These are phyloP conservation scores for Charadrius vociferus DNA, from an alignment of 2,113 vertebrate genomes.

Conservation along the genomic window DNA sequence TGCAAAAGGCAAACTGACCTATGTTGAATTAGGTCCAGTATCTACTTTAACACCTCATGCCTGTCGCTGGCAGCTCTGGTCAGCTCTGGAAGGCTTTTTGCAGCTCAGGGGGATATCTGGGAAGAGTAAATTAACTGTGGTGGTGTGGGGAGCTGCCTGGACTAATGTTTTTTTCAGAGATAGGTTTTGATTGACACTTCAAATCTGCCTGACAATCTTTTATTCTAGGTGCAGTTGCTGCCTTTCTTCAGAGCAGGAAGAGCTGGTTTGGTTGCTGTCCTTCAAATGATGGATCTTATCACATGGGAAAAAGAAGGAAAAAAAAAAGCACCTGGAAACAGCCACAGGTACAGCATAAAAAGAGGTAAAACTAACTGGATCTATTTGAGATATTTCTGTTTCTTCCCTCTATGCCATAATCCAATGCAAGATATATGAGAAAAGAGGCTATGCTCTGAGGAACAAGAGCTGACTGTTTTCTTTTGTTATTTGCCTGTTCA, in stretches of 20 bases:
- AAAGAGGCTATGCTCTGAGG: background rate
- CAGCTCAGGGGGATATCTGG: conserved; percentile 27
- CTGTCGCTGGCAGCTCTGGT: conserved; percentile 20
- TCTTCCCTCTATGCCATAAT: background rate
- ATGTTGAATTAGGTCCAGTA: background rate
- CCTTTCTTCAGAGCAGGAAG: conserved; percentile 30
- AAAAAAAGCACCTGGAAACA: background rate
- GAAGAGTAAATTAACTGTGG: conserved; percentile 11
- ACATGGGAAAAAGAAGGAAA: background rate
- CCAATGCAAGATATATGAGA: background rate
- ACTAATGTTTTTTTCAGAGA: conserved; percentile 33
- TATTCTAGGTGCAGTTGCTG: conserved; percentile 25
- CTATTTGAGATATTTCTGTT: background rate
- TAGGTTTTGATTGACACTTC: conserved; percentile 53
- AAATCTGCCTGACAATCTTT: conserved; percentile 53
- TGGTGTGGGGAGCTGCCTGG: conserved; percentile 10
- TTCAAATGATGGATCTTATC: conserved; percentile 39
- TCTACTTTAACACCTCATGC: background rate
- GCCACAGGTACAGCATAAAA: background rate
- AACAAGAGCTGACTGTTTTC: background rate
- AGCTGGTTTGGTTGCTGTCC: conserved; percentile 34
- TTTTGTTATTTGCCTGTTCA: background rate
- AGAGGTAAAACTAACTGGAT: background rate
- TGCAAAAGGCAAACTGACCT: conserved; percentile 14
- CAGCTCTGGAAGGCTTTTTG: background rate